Conservation (phyloP, 1,140 invertebrate genomes). For the Nymphalis io region DNA sequence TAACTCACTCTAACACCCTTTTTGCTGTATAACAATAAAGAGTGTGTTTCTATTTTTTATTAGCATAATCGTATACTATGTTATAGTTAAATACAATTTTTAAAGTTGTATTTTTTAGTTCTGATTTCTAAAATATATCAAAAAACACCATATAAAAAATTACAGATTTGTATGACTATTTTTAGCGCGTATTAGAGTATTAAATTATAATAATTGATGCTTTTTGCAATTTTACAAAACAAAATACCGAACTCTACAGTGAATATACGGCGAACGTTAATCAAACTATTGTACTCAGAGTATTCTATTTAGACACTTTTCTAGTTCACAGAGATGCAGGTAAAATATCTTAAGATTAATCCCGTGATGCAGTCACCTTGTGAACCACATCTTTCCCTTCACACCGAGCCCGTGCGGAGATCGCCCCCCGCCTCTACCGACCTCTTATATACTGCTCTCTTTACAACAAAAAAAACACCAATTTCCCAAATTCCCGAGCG, state of each 20-base stretch:
- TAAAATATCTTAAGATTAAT: constrained; percentile 52
- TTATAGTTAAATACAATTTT: no score
- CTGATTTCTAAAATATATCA: no score
- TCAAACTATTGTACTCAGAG: not conserved
- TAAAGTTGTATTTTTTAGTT: no score
- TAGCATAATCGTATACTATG: no score
- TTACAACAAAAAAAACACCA: constrained; percentile 79
- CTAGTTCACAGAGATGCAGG: not conserved
- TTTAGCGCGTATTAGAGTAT: no score
- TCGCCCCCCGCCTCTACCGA: constrained; percentile 66
- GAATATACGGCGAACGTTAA: not conserved
- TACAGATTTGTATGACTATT: no score
- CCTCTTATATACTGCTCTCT: constrained; percentile 79
- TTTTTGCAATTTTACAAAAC: no score
- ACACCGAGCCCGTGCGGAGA: constrained; percentile 73
- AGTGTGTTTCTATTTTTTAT: no score
- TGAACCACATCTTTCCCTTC: constrained; percentile 70
- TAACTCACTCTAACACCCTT: no score
- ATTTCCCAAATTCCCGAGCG: constrained; percentile 79
- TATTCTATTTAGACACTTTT: not conserved
- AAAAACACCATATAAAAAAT: no score
- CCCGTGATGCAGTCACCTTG: constrained; percentile 41
- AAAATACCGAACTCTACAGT: not conserved
- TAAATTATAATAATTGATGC: no score
- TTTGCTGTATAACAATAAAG: no score